phyloP scores from a whole-genome alignment of 2,113 vertebrate genomes.

The Pavo muticus region DNA sequence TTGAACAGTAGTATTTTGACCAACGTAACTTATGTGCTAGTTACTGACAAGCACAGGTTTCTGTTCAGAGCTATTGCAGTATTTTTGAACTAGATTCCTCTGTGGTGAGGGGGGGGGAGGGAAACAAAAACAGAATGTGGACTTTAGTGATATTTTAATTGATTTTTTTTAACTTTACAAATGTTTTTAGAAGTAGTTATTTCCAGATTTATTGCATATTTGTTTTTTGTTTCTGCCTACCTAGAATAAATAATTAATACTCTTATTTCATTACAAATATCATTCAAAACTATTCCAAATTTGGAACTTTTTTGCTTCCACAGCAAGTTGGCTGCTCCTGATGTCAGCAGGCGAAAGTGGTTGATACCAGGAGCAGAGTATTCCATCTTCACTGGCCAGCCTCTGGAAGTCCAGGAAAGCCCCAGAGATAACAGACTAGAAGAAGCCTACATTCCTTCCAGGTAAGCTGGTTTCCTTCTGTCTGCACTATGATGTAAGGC shows the following conservation, averaged over 20 bases:
- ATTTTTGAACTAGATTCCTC: neutral
- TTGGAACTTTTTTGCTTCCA: constrained; percentile 68
- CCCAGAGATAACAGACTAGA: constrained; percentile 52
- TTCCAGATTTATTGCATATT: neutral
- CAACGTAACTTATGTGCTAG: neutral
- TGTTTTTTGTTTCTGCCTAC: neutral
- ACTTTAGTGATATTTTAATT: neutral
- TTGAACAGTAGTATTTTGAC: neutral
- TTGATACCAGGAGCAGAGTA: constrained; percentile 80
- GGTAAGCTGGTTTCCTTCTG: constrained; percentile 58
- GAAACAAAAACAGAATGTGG: neutral
- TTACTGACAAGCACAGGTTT: neutral
- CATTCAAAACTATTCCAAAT: constrained; percentile 52
- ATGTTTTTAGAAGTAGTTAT: neutral
- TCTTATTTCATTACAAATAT: no score
- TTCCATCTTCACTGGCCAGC: constrained; percentile 82
- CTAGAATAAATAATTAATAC: neutral
- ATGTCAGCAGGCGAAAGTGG: constrained; percentile 82
- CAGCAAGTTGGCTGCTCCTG: constrained; percentile 76
- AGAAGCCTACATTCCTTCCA: constrained; percentile 22
- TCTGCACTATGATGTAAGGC: neutral
- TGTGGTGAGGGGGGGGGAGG: neutral
- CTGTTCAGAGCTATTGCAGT: neutral
- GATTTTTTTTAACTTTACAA: neutral
- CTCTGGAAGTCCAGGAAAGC: constrained; percentile 63